These are phyloP conservation scores for Drosophila paramelanica DNA, from an alignment of 2,888 invertebrate genomes.

Conservation along the genomic window DNA sequence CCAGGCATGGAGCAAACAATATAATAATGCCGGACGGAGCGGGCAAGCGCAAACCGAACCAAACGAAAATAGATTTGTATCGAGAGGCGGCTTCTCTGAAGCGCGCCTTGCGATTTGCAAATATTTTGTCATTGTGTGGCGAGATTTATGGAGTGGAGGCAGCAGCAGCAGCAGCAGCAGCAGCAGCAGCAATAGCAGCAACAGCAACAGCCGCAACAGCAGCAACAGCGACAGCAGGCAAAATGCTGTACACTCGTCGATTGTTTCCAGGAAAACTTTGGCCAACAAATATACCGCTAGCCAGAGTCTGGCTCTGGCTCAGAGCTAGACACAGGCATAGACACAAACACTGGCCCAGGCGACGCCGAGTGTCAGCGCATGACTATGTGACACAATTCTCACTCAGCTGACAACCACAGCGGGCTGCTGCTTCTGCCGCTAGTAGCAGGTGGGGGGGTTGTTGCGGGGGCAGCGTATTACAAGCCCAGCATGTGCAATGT, in stretches of 20 bases:
- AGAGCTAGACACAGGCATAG: conserved; percentile 43
- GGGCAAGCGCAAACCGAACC: conserved; percentile 32
- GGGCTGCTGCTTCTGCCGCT: conserved; percentile 38
- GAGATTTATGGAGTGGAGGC: conserved; percentile 83
- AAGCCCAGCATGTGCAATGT: conserved; percentile 73
- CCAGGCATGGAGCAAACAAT: conserved; percentile 47
- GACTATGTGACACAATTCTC: conserved; percentile 83
- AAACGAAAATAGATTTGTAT: conserved; percentile 82
- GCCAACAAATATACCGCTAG: conserved; percentile 65
- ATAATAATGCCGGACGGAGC: conserved; percentile 54
- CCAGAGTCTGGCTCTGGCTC: conserved; percentile 49
- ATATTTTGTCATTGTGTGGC: conserved; percentile 84
- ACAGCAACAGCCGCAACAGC: conserved; percentile 22
- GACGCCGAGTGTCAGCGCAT: conserved; percentile 69
- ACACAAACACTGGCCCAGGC: conserved; percentile 28
- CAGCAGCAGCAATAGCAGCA: conserved; percentile 25
- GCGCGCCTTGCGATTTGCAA: conserved; percentile 83
- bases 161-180: conserved; percentile 37
- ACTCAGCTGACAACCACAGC: conserved; percentile 75
- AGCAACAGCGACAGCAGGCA: conserved; percentile 42
- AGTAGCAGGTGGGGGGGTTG: conserved; percentile 14
- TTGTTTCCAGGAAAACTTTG: conserved; percentile 77
- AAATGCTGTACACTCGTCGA: conserved; percentile 66
- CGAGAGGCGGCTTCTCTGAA: conserved; percentile 82
- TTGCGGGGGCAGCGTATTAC: conserved; percentile 58